Percentiles rank a stretch among this genome's conserved stretches.
These are phyloP conservation scores for Acromyrmex echinatior DNA, from an alignment of 1,140 invertebrate species.

Conservation along the genomic window DNA sequence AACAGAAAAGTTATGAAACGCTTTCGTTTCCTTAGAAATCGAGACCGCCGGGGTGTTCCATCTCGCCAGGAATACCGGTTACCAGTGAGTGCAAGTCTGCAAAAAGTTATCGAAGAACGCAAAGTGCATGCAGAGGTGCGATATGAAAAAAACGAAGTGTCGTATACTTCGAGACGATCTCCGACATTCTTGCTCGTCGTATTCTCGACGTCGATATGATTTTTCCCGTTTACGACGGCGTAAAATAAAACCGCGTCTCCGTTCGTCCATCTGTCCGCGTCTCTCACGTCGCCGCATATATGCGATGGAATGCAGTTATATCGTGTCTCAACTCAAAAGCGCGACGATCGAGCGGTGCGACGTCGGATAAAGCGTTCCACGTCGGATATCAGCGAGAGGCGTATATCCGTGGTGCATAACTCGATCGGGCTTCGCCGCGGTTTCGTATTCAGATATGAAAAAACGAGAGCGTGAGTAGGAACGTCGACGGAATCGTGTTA, in stretches of 20 bases:
- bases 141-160: slow-evolving; percentile 45
- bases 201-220: slow-evolving; percentile 65
- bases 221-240: slow-evolving; percentile 74
- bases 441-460: slow-evolving; percentile 60
- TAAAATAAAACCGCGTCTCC: slow-evolving; percentile 70
- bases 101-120: slow-evolving; percentile 39
- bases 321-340: slow-evolving; percentile 42
- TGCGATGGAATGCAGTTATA: slow-evolving; percentile 73
- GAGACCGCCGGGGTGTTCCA: slow-evolving; percentile 13
- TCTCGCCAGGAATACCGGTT: slow-evolving; percentile 33
- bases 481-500: slow-evolving; percentile 36
- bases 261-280: slow-evolving; percentile 38
- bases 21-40: slow-evolving; percentile 43
- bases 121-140: slow-evolving; percentile 34
- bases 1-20: background rate
- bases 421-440: slow-evolving; percentile 53
- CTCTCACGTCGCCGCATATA: slow-evolving; percentile 54
- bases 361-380: slow-evolving; percentile 60
- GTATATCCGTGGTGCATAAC: slow-evolving; percentile 57
- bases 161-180: slow-evolving; percentile 37
- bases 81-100: slow-evolving; percentile 28
- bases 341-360: slow-evolving; percentile 56
- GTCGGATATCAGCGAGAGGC: slow-evolving; percentile 41
- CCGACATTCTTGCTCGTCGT: slow-evolving; percentile 42
- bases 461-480: slow-evolving; percentile 54